Percentiles rank a stretch among this genome's conserved stretches.
Evolutionary conservation across 2,888 invertebrate species (phyloP).

Genomic region (Chouioia cunea): DNA sequence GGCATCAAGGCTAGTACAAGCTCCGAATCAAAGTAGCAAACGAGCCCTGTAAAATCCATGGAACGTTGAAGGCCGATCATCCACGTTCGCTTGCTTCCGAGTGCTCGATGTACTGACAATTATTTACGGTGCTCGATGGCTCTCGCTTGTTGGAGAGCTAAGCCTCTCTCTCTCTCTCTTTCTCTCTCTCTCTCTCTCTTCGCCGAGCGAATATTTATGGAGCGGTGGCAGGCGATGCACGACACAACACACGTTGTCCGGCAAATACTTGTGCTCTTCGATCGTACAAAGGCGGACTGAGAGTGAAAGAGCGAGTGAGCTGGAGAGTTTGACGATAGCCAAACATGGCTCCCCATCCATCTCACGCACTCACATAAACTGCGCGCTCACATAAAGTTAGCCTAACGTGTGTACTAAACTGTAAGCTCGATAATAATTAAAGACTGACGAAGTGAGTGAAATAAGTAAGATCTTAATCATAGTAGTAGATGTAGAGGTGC

Average conservation of each 20-base stretch:
- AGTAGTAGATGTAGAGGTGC: too few relatives aligned
- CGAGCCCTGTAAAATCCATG: slow-evolving; percentile 33
- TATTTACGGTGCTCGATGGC: slow-evolving; percentile 42
- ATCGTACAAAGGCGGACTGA: too few relatives aligned
- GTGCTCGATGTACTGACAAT: slow-evolving; percentile 39
- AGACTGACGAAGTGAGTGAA: too few relatives aligned
- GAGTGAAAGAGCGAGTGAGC: too few relatives aligned
- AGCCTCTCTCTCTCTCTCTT: slow-evolving; percentile 17
- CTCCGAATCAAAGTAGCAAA: slow-evolving; percentile 38
- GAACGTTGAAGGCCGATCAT: slow-evolving; percentile 3
- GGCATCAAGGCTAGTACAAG: not conserved
- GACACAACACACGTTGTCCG: slow-evolving; percentile 36
- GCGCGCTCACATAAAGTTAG: too few relatives aligned
- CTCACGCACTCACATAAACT: too few relatives aligned
- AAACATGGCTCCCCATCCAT: too few relatives aligned
- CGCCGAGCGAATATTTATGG: slow-evolving; percentile 46
- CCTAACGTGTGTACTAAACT: too few relatives aligned
- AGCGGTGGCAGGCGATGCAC: slow-evolving; percentile 22
- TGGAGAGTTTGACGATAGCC: too few relatives aligned
- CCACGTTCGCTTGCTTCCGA: slow-evolving; percentile 9
- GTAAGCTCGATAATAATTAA: too few relatives aligned
- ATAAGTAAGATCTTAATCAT: too few relatives aligned
- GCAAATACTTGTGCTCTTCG: slow-evolving; percentile 35
- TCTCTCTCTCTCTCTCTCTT: slow-evolving; percentile 2
- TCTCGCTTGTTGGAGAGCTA: slow-evolving; percentile 22